Percentiles rank a stretch among this genome's conserved stretches.
Conservation (phyloP, 2,113 vertebrate genomes). For the Lagopus leucura region DNA sequence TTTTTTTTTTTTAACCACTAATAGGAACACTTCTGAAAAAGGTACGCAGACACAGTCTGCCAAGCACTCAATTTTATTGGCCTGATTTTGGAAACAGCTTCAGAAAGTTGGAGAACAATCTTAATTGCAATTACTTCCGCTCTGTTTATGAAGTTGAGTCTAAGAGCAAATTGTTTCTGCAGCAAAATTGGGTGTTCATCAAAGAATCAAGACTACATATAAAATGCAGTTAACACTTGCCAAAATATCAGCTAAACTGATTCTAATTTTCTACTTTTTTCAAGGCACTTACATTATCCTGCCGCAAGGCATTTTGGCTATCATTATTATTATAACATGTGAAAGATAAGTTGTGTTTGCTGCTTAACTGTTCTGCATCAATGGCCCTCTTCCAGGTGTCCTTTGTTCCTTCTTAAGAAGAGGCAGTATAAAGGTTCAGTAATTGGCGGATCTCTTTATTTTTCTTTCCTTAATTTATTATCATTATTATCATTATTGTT, state of each 20-base stretch:
- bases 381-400: background rate
- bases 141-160: constrained; percentile 47
- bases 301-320: constrained; percentile 62
- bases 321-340: constrained; percentile 60
- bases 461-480: background rate
- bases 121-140: constrained; percentile 57
- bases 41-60: background rate
- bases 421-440: constrained; percentile 12
- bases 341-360: constrained; percentile 51
- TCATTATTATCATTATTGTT: background rate
- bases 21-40: background rate
- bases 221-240: constrained; percentile 61
- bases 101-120: constrained; percentile 49
- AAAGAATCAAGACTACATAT: constrained; percentile 59
- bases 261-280: constrained; percentile 64
- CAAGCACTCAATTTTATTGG: background rate
- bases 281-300: constrained; percentile 58
- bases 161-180: constrained; percentile 63
- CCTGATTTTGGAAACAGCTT: constrained; percentile 36
- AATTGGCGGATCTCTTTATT: background rate
- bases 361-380: constrained; percentile 15
- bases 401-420: background rate
- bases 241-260: constrained; percentile 54
- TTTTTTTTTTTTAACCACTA: background rate
- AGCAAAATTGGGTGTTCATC: constrained; percentile 60